Percentiles rank a stretch among this genome's conserved stretches.
These are phyloP conservation scores for Carettochelys insculpta DNA, from an alignment of 2,113 vertebrate species.

Conservation along the genomic window DNA sequence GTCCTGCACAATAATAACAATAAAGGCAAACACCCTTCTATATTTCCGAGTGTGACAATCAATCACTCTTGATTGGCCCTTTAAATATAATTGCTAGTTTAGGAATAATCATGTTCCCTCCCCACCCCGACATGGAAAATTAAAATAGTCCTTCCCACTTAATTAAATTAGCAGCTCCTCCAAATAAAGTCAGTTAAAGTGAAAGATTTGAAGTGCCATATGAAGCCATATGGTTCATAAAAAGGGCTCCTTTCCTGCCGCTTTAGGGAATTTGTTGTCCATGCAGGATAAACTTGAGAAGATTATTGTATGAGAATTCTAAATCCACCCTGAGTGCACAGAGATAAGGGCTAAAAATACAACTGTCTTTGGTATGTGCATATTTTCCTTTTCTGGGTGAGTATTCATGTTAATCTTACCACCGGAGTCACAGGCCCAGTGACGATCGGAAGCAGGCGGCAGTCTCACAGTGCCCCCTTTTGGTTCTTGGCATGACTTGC, in stretches of 20 bases:
- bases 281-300: neutral
- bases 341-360: conserved; percentile 67
- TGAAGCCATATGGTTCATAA: neutral
- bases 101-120: accelerated
- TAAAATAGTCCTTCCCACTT: neutral
- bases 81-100: accelerated
- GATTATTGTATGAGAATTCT: conserved; percentile 61
- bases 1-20: neutral
- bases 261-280: conserved; percentile 22
- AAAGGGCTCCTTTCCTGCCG: conserved; percentile 49
- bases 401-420: neutral
- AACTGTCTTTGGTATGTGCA: neutral
- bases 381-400: neutral
- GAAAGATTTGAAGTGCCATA: neutral
- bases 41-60: neutral
- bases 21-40: neutral
- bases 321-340: neutral
- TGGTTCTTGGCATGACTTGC: neutral
- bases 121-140: neutral
- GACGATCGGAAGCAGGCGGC: accelerated
- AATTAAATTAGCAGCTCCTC: conserved; percentile 15
- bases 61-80: neutral
- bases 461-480: conserved; percentile 69
- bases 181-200: conserved; percentile 30
- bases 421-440: neutral